phyloP scores from a whole-genome alignment of 1,140 invertebrate genomes.

The Penaeus vannamei region DNA sequence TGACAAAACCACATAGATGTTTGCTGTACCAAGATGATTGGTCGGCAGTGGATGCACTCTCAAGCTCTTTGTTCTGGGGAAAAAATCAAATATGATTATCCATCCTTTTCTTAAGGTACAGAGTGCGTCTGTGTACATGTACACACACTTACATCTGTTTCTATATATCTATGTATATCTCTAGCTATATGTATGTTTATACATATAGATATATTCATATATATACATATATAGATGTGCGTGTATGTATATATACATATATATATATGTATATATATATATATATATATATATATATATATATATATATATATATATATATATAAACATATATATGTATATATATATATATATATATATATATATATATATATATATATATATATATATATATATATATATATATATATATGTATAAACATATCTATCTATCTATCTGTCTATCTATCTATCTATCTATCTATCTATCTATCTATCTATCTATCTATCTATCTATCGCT shows the following conservation, averaged over 20 bases:
- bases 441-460: no score
- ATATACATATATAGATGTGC: not conserved
- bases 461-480: no score
- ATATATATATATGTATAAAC: not conserved
- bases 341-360: not conserved
- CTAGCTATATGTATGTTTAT: not conserved
- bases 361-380: not conserved
- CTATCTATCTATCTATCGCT: not conserved
- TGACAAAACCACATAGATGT: no score
- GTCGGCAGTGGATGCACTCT: no score
- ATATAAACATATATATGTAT: not conserved
- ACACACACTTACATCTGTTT: not conserved
- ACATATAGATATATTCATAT: not conserved
- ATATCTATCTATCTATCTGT: no score
- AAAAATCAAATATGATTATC: no score
- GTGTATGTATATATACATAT: not conserved
- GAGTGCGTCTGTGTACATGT: not conserved
- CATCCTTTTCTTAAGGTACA: not conserved
- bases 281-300: not conserved
- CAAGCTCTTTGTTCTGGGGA: no score
- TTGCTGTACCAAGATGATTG: no score
- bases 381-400: slow-evolving; percentile 25
- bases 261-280: not conserved
- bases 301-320: not conserved
- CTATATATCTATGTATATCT: not conserved